Percentiles rank a stretch among this genome's conserved stretches.
Conservation (phyloP, 2,113 vertebrate species). For the Leuciscus idus region DNA sequence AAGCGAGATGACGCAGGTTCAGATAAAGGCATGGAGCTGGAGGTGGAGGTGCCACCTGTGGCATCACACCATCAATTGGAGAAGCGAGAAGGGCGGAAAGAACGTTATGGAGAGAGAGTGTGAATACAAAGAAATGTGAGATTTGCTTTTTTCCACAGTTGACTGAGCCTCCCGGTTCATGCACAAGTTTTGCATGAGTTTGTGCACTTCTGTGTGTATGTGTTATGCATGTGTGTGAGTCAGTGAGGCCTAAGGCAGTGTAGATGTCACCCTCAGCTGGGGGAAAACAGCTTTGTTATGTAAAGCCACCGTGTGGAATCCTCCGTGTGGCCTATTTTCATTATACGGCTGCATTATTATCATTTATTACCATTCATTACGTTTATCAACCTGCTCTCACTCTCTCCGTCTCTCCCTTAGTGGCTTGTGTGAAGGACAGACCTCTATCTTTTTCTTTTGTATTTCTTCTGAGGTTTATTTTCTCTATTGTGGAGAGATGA, state of each 20-base stretch:
- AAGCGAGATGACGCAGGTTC: not conserved
- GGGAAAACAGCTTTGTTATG: slow-evolving; percentile 59
- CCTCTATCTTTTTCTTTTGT: slow-evolving; percentile 16
- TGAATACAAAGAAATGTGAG: slow-evolving; percentile 19
- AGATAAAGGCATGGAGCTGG: slow-evolving; percentile 13
- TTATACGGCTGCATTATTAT: slow-evolving; percentile 54
- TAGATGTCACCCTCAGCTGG: slow-evolving; percentile 49
- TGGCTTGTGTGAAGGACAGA: slow-evolving; percentile 43
- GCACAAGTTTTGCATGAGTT: slow-evolving; percentile 26
- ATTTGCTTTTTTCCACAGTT: slow-evolving; percentile 40
- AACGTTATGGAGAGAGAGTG: slow-evolving; percentile 17
- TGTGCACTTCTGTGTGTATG: slow-evolving; percentile 30
- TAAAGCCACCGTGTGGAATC: slow-evolving; percentile 48
- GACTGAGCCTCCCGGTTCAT: slow-evolving; percentile 47
- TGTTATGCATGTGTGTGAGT: slow-evolving; percentile 35
- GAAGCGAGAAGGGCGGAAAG: slow-evolving; percentile 23
- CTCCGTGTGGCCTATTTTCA: slow-evolving; percentile 40
- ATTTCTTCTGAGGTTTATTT: slow-evolving; percentile 3
- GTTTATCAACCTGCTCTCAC: slow-evolving; percentile 18
- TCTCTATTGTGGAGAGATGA: not conserved
- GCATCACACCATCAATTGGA: slow-evolving; percentile 40
- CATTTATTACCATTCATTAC: slow-evolving; percentile 58
- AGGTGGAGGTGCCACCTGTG: slow-evolving; percentile 21
- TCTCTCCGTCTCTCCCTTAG: slow-evolving; percentile 8
- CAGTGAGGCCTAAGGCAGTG: slow-evolving; percentile 43